Conservation (phyloP, 2,888 invertebrate species). For the Pediacus dermestoides region DNA sequence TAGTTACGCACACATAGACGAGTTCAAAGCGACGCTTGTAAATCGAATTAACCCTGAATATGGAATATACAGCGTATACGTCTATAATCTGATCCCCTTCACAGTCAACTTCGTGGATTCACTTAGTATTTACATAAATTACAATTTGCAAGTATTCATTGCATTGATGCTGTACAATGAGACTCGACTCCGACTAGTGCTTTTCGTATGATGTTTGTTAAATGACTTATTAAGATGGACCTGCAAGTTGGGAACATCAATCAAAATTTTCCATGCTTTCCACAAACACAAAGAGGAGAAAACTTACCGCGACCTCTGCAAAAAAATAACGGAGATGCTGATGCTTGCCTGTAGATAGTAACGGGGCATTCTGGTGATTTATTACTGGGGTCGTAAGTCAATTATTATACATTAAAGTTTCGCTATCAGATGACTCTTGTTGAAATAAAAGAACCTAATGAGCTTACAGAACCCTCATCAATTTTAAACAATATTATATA, state of each 20-base stretch:
- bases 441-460: conserved; percentile 11
- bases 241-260: too few species aligned
- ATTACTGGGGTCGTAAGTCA: conserved; percentile 12
- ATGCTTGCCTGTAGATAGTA: too few species aligned
- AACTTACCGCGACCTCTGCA: too few species aligned
- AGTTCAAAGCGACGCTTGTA: conserved; percentile 35
- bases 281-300: too few species aligned
- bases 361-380: conserved; percentile 15
- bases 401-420: conserved; percentile 16
- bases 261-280: too few species aligned
- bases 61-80: conserved; percentile 24
- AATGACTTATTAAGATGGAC: too few species aligned
- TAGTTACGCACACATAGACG: conserved; percentile 37
- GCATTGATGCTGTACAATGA: not conserved
- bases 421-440: conserved; percentile 10
- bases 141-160: conserved; percentile 14
- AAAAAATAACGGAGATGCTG: too few species aligned
- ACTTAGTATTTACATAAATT: conserved; percentile 22
- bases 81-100: conserved; percentile 17
- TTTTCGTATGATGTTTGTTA: too few species aligned
- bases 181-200: too few species aligned
- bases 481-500: not conserved
- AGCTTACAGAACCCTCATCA: conserved; percentile 9
- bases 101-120: conserved; percentile 11
- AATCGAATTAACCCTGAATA: conserved; percentile 31